Evolutionary conservation across 1,140 invertebrate species (phyloP).

Genomic region (Drosophila takahashii): DNA sequence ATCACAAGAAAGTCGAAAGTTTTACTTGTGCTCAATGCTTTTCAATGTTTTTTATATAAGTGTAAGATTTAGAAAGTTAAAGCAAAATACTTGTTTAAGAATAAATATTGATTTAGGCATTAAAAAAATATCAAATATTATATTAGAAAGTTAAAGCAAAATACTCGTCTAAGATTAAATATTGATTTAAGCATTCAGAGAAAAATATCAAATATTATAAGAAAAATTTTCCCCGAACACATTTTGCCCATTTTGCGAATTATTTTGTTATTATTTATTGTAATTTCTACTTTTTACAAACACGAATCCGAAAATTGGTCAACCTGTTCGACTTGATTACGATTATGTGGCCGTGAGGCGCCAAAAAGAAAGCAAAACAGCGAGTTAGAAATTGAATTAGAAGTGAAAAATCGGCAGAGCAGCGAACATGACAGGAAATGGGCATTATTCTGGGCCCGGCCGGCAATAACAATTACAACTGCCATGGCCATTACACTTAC

Average conservation of each 20-base stretch:
- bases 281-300: background rate
- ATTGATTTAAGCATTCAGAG: background rate
- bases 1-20: too few species aligned
- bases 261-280: too few species aligned
- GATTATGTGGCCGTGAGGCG: conserved; percentile 4
- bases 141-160: too few species aligned
- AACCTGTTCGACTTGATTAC: conserved; percentile 20
- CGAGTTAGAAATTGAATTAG: conserved; percentile 22
- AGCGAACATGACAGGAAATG: conserved; percentile 51
- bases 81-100: too few species aligned
- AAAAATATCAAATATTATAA: background rate
- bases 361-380: conserved; percentile 22
- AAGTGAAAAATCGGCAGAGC: conserved; percentile 9
- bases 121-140: background rate
- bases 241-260: background rate
- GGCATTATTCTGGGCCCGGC: conserved; percentile 54
- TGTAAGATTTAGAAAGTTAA: too few species aligned
- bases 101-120: background rate
- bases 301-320: background rate
- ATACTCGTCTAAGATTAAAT: too few species aligned
- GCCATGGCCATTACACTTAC: conserved; percentile 38
- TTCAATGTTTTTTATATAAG: too few species aligned
- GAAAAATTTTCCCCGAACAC: background rate
- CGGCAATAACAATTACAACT: conserved; percentile 50
- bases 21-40: too few species aligned